phyloP scores from a whole-genome alignment of 2,888 invertebrate species.

The Lampropteryx suffumata region DNA sequence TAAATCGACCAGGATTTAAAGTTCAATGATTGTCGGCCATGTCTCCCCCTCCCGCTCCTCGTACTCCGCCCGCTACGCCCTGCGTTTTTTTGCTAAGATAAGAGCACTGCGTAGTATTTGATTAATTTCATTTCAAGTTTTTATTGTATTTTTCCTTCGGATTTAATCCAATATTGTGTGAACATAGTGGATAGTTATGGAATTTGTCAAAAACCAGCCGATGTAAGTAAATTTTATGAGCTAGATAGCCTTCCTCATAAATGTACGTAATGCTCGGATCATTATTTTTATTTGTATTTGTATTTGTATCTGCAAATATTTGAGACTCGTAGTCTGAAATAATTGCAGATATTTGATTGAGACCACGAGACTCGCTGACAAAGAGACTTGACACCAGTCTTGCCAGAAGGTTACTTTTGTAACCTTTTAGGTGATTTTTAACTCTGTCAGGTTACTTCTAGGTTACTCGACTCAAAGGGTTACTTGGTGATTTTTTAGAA shows the following conservation, averaged over 20 bases:
- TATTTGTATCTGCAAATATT: slow-evolving; percentile 59
- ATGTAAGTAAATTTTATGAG: slow-evolving; percentile 58
- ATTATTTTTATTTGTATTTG: slow-evolving; percentile 75
- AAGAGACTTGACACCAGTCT: too few species aligned
- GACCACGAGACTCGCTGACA: too few species aligned
- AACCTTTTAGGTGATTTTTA: too few species aligned
- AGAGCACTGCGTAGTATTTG: slow-evolving; percentile 58
- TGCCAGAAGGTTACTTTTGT: too few species aligned
- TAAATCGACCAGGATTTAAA: too few species aligned
- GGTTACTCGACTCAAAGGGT: too few species aligned
- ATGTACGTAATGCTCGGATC: slow-evolving; percentile 52
- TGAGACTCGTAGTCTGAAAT: slow-evolving; percentile 30
- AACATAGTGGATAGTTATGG: slow-evolving; percentile 76
- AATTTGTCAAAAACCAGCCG: slow-evolving; percentile 72
- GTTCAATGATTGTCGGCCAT: too few species aligned
- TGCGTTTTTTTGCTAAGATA: slow-evolving; percentile 59
- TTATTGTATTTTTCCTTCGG: slow-evolving; percentile 53
- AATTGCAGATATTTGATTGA: too few species aligned
- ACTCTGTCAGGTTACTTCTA: too few species aligned
- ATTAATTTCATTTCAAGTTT: slow-evolving; percentile 60
- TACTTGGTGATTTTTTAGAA: too few species aligned
- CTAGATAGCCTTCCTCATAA: slow-evolving; percentile 47
- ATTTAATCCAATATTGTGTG: slow-evolving; percentile 42
- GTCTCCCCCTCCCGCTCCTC: slow-evolving; percentile 22
- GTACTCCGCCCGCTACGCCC: slow-evolving; percentile 57